Conservation (phyloP, 2,888 invertebrate genomes). For the Pteria penguin region DNA sequence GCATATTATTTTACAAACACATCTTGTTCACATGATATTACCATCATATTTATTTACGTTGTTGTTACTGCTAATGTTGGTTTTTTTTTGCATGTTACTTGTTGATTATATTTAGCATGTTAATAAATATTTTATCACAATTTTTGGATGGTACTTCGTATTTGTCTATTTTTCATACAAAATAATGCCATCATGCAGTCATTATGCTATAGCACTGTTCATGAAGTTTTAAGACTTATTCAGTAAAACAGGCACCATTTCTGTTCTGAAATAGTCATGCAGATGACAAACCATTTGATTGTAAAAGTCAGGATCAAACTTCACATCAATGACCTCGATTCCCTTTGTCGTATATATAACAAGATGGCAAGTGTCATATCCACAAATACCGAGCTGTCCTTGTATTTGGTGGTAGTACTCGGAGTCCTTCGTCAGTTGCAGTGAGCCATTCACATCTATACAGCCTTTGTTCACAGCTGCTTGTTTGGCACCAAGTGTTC, state of each 20-base stretch:
- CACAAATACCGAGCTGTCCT: slow-evolving; percentile 8
- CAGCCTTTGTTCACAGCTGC: neutral
- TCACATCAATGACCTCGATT: neutral
- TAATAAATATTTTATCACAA: neutral
- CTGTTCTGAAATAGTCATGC: neutral
- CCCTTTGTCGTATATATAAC: slow-evolving; percentile 13
- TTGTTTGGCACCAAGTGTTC: neutral
- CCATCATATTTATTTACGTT: no score
- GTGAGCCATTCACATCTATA: neutral
- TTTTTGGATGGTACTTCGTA: neutral
- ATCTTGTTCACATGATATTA: no score
- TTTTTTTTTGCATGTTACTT: no score
- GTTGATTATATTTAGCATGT: no score
- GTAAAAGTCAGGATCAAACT: slow-evolving; percentile 1
- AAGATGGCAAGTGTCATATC: neutral
- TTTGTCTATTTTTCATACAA: neutral
- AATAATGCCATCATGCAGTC: neutral
- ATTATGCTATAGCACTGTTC: neutral
- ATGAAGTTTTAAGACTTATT: neutral
- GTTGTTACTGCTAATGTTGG: no score
- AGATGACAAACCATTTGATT: slow-evolving; percentile 3
- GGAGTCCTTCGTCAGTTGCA: neutral
- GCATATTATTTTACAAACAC: no score
- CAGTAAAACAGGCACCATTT: neutral
- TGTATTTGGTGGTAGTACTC: slow-evolving; percentile 13